phyloP scores from a whole-genome alignment of 1,140 invertebrate species.

The Eriosoma lanigerum region DNA sequence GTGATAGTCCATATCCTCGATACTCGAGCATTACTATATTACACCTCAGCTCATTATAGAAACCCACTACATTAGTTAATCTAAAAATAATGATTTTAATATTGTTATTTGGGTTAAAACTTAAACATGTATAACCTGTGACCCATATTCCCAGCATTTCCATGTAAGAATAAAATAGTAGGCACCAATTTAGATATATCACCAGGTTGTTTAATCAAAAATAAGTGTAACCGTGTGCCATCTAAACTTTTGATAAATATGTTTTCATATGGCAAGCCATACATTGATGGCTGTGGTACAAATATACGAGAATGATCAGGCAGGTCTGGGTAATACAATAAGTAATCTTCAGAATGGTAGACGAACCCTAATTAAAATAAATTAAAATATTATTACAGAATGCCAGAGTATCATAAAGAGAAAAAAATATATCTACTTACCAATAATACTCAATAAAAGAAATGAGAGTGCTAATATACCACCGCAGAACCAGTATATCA shows the following conservation, averaged over 20 bases:
- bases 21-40: constrained; percentile 92
- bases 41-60: constrained; percentile 77
- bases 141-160: constrained; percentile 95
- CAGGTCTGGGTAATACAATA: constrained; percentile 86
- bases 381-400: constrained; percentile 30
- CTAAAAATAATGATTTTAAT: constrained; percentile 58
- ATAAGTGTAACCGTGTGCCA: constrained; percentile 80
- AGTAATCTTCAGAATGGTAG: constrained; percentile 81
- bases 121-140: constrained; percentile 67
- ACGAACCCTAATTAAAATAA: constrained; percentile 66
- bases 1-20: constrained; percentile 90
- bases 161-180: constrained; percentile 89
- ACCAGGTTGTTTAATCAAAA: constrained; percentile 78
- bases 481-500: constrained; percentile 81
- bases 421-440: constrained; percentile 60
- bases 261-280: constrained; percentile 82
- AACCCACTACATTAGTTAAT: constrained; percentile 73
- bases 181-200: constrained; percentile 66
- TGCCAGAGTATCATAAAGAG: neutral
- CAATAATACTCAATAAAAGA: constrained; percentile 68
- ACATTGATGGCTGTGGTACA: constrained; percentile 79
- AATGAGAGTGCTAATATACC: constrained; percentile 71
- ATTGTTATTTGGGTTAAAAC: constrained; percentile 46
- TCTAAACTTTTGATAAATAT: constrained; percentile 76
- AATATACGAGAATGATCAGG: constrained; percentile 83